Evolutionary conservation across 2,888 invertebrate genomes (phyloP), one percentile per base, ranked within the genome.

Genomic region (Morpho helenor): DNA sequence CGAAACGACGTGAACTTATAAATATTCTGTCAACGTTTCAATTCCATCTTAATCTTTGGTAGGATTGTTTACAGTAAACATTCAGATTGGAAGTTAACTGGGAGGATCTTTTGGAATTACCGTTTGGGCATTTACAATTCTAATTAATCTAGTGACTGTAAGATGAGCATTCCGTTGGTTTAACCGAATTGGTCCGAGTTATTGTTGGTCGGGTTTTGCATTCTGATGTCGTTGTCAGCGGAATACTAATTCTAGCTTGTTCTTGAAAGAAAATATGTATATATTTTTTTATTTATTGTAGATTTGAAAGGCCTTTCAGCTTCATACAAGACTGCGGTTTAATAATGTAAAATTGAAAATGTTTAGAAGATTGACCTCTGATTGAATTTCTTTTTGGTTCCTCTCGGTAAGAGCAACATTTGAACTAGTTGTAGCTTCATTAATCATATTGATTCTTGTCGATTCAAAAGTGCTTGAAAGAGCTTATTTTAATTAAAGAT

Each of bases 1-100:
- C 31, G 31, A 5, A 31, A 31, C 31, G 3, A 31, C 31, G 31
- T 31, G 31, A 31, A 31, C 77, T 81, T 79, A 80, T 83, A 83
- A 85, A 83, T 85, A 86, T 87, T 86, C 85, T 72, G 62, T 62
- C 69, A 69, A 71, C 73, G 83, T 79, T 79, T 76, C 81, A 74
- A 80, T 82, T 80, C 73, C 73, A 71, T 78, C 81, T 81, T 86
- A 87, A 88, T 87, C 87, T 86, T 78, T 78, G 78, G 80, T 82
- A 82, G 87, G 86, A 86, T 88, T 88, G 87, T 88, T 87, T 87
- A 76, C 82, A 74, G 82, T 84, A 87, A 87, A 87, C 80, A 85
- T 85, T 84, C 80, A 82, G 86, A 84, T 84, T 84, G 77, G 75
- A 82, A 87, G 82, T 84, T 81, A 86, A 87, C 84, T 85, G 77